A percentile compares a stretch with the other conserved stretches of the same genome.
Conservation (phyloP, 2,113 vertebrate genomes). For the Naja naja region DNA sequence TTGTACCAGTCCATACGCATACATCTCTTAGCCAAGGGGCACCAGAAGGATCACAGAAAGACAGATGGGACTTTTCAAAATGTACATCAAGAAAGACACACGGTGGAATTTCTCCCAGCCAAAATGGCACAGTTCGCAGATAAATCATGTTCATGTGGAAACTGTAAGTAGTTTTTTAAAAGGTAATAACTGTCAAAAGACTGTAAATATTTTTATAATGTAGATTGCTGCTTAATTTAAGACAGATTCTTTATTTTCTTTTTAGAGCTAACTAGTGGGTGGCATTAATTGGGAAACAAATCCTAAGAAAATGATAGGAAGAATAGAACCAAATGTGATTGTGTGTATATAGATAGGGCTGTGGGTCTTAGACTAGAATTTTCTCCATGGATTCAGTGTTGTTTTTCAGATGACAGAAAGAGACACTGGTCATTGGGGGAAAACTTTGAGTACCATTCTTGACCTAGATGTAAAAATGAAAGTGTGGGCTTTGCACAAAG, state of each 20-base stretch:
- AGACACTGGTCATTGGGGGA: not conserved
- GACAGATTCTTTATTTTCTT: not conserved
- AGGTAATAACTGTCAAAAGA: not conserved
- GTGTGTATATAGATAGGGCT: no score
- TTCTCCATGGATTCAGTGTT: not conserved
- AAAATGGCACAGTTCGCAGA: not conserved
- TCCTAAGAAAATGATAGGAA: not conserved
- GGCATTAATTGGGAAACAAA: not conserved
- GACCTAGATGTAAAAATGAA: not conserved
- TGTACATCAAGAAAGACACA: not conserved
- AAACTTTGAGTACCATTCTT: not conserved
- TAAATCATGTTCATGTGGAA: not conserved
- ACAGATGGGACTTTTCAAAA: conserved; percentile 11
- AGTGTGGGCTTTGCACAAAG: not conserved
- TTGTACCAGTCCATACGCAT: conserved; percentile 9
- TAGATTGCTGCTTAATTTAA: not conserved
- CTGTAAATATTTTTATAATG: not conserved
- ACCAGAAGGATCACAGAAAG: not conserved
- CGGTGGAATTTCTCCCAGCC: not conserved
- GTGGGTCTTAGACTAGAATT: not conserved
- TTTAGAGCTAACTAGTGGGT: not conserved
- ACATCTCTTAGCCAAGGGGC: conserved; percentile 2
- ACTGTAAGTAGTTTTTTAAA: not conserved
- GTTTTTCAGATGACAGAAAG: not conserved
- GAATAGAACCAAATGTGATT: not conserved